Percentiles rank a stretch among this genome's conserved stretches.
Conservation (phyloP, 2,797 vertebrate genomes). For the Rhynchotus rufescens region DNA sequence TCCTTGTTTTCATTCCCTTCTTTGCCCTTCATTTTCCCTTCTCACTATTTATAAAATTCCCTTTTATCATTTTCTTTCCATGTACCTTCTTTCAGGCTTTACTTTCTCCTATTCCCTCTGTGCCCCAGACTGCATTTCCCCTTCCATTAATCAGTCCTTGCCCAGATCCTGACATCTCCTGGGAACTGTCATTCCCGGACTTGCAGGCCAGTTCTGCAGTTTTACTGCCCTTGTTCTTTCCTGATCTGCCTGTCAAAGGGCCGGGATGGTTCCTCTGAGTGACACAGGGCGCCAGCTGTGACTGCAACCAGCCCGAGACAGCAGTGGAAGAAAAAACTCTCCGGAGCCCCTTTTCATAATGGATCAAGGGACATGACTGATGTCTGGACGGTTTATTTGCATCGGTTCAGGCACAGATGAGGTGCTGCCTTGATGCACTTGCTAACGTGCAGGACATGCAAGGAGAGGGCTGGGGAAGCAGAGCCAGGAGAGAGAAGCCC, state of each 20-base stretch:
- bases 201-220: not conserved
- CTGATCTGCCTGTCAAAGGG: not conserved
- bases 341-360: not conserved
- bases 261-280: not conserved
- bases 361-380: not conserved
- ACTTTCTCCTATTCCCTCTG: not conserved
- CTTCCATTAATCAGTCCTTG: not conserved
- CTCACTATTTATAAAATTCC: constrained; percentile 24
- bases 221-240: not conserved
- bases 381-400: not conserved
- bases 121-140: not conserved
- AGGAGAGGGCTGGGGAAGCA: not conserved
- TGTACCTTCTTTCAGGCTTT: not conserved
- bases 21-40: not conserved
- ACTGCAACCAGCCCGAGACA: not conserved
- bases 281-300: not conserved
- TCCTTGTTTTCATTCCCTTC: not conserved
- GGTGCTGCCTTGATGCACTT: not conserved
- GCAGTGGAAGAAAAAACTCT: not conserved
- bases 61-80: not conserved
- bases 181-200: not conserved
- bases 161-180: not conserved
- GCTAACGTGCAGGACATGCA: no score
- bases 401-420: not conserved
- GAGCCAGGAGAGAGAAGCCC: not conserved